These are phyloP conservation scores for Monarcha castaneiventris DNA, from an alignment of 2,113 vertebrate genomes.

Conservation along the genomic window DNA sequence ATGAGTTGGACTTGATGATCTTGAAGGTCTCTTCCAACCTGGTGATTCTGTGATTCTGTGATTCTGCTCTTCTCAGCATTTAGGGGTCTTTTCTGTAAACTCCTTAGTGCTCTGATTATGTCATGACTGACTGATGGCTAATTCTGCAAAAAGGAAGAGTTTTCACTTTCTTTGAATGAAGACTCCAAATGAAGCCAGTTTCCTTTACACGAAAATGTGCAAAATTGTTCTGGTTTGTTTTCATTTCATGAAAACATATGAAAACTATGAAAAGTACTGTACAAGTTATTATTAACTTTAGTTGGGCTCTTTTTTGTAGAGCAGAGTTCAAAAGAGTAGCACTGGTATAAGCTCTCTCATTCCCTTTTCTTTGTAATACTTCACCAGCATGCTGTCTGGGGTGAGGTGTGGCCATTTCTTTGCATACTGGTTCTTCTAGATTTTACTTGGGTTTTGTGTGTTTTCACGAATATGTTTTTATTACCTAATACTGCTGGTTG, in stretches of 20 bases:
- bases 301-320: neutral
- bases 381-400: neutral
- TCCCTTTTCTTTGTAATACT: neutral
- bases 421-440: neutral
- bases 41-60: too few relatives aligned
- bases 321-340: neutral
- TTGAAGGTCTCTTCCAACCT: too few relatives aligned
- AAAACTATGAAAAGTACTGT: neutral
- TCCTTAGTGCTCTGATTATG: neutral
- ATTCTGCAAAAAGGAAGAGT: neutral
- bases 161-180: neutral
- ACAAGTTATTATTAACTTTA: neutral
- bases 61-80: neutral
- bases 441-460: neutral
- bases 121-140: neutral
- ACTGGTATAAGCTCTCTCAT: neutral
- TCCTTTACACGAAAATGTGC: neutral
- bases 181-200: neutral
- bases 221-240: neutral
- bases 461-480: neutral
- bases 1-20: too few relatives aligned
- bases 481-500: neutral
- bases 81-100: neutral
- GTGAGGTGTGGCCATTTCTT: neutral
- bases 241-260: neutral